phyloP scores from a whole-genome alignment of 2,888 invertebrate genomes.

The Malthinus seriepunctatus region DNA sequence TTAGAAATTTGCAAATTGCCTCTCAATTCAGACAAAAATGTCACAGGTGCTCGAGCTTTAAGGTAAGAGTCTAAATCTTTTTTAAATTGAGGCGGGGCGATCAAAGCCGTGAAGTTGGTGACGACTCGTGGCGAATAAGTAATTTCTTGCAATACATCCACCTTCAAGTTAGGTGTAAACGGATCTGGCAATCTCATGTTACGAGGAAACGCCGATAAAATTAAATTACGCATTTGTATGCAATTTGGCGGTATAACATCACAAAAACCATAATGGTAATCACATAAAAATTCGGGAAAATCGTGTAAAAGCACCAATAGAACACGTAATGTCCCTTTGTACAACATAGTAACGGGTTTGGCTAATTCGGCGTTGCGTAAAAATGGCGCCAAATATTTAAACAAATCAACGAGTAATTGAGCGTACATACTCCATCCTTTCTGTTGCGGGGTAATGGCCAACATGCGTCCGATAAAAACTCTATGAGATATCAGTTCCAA shows the following conservation, averaged over 20 bases:
- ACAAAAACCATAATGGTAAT: constrained; percentile 98
- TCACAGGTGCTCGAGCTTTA: constrained; percentile 91
- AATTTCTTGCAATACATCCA: constrained; percentile 86
- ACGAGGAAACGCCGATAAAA: constrained; percentile 95
- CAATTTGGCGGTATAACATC: constrained; percentile 99
- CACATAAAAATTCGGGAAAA: constrained; percentile 98
- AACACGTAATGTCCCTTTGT: constrained; percentile 95
- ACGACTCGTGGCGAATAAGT: constrained; percentile 85
- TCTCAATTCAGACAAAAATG: constrained; percentile 90
- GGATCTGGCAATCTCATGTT: constrained; percentile 99
- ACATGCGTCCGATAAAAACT: constrained; percentile 90
- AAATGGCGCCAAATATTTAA: constrained; percentile 96
- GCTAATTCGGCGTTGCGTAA: constrained; percentile 95
- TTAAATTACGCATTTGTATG: constrained; percentile 97
- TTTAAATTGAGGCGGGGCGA: constrained; percentile 86
- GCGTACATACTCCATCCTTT: constrained; percentile 98
- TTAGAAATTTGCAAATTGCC: constrained; percentile 87
- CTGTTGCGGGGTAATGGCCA: constrained; percentile 89
- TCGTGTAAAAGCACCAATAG: constrained; percentile 95
- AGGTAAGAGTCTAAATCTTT: constrained; percentile 97
- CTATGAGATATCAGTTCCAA: constrained; percentile 96
- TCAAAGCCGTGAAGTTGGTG: constrained; percentile 84
- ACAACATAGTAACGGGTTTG: constrained; percentile 89
- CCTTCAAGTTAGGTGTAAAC: constrained; percentile 93
- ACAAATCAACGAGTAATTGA: constrained; percentile 91